A percentile compares a stretch with the other conserved stretches of the same genome.
Conservation (phyloP, 2,888 invertebrate species). For the Oithona nana region DNA sequence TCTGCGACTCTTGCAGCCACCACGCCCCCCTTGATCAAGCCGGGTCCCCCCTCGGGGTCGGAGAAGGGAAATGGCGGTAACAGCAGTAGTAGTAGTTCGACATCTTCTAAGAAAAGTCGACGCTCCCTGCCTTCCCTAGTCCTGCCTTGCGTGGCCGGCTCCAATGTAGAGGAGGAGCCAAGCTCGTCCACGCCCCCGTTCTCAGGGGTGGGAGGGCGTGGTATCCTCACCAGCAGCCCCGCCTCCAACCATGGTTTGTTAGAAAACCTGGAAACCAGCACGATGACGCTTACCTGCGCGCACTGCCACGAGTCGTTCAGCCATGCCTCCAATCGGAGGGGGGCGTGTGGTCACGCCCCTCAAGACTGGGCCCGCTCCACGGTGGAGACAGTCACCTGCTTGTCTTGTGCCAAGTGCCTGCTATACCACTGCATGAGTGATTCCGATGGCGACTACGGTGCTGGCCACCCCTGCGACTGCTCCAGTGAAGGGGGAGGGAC, state of each 20-base stretch:
- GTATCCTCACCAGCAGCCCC: slow-evolving; percentile 20
- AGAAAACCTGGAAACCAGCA: slow-evolving; percentile 1
- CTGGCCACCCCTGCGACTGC: slow-evolving; percentile 66
- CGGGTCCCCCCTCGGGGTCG: slow-evolving; percentile 8
- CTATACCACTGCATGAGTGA: slow-evolving; percentile 84
- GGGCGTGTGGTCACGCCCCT: slow-evolving; percentile 51
- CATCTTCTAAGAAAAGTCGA: not conserved
- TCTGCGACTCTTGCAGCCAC: slow-evolving; percentile 24
- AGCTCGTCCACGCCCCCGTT: slow-evolving; percentile 25
- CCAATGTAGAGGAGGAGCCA: slow-evolving; percentile 14
- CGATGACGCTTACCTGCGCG: slow-evolving; percentile 27
- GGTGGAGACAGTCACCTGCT: slow-evolving; percentile 61
- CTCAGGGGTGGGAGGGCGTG: slow-evolving; percentile 28
- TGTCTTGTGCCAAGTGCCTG: slow-evolving; percentile 70
- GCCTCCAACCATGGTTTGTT: slow-evolving; percentile 17
- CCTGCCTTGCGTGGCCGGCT: slow-evolving; percentile 20
- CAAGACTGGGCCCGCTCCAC: slow-evolving; percentile 51
- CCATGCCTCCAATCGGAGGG: slow-evolving; percentile 64
- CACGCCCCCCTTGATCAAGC: slow-evolving; percentile 7
- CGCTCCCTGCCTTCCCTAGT: not conserved
- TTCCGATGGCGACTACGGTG: slow-evolving; percentile 55
- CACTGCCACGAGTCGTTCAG: slow-evolving; percentile 41
- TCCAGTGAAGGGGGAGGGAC: slow-evolving; percentile 42
- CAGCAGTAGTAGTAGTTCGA: slow-evolving; percentile 10
- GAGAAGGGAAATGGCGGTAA: slow-evolving; percentile 14